Base-by-base conservation (phyloP, 2,113 vertebrate species). In the Lamprotornis superbus region DNA sequence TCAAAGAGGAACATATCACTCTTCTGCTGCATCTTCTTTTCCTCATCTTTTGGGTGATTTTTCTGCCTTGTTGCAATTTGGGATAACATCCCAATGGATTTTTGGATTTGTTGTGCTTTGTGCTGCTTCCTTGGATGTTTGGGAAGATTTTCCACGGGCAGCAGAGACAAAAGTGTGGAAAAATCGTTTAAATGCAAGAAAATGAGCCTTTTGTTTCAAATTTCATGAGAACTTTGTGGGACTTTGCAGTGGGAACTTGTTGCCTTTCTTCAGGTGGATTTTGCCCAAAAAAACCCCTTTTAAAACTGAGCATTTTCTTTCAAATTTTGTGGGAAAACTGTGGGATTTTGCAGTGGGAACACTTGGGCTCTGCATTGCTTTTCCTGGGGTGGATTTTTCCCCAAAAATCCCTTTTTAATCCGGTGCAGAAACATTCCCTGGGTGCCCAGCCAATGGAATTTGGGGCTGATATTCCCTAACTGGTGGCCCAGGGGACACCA, bases 401-500 rank as follows among this genome's bases (percentile, higher is more conserved):
- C 4, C 0, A 6, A 7, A 15, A 23, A 3, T 0, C 0, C 12
- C 5, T 33, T 42, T 60, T 82, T 7, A 24, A 14, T 35, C 3
- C 5, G 5, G 7, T 28, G 5, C 33, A 2, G 40, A 6, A 33
- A 3, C 6, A 1, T 15, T 6, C 7, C 4, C 5, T 12, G 67
- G 25, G 40, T 9, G 7, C 10, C 5, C 31, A 22, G 39, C 3
- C 50, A 8, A 30, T 4, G 17, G 30, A 3, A 65, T 47, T 15
- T 5, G 65, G 67, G 49, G 49, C 33, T 88, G 61, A 5, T 52
- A 1, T 94, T 97, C 97, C 98, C 95, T 98, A 92, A 98, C 97
- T 37, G 31, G 7, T 9, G 24, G 33, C 46, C 31, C 95, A 99
- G 99, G 99, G 99, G 99, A 99, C 96, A 99, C 99, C 0, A 99